Conservation (phyloP, 2,888 invertebrate species). For the Leptarthrus brevirostris region DNA sequence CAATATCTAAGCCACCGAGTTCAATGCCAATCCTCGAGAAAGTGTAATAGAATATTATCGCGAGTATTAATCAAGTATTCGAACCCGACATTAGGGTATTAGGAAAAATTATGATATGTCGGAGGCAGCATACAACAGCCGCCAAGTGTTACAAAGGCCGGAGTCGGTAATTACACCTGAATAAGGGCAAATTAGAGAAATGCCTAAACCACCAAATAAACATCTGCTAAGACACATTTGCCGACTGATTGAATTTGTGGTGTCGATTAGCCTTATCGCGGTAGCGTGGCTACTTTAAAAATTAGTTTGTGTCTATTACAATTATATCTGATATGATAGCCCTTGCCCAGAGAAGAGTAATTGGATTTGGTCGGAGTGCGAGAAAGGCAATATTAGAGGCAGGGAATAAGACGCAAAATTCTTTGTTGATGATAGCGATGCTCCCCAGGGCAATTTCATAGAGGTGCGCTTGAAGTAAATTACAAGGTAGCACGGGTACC, state of each 20-base stretch:
- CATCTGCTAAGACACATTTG: constrained; percentile 15
- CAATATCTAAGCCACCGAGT: constrained; percentile 1
- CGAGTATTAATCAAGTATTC: constrained; percentile 53
- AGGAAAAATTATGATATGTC: constrained; percentile 44
- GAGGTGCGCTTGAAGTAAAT: constrained; percentile 28
- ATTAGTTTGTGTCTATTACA: constrained; percentile 35
- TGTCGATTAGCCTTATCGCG: constrained; percentile 20
- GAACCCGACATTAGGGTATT: constrained; percentile 40
- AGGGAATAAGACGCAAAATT: constrained; percentile 6
- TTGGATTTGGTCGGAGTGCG: constrained; percentile 17
- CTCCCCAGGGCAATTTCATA: constrained; percentile 34
- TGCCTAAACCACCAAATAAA: constrained; percentile 19
- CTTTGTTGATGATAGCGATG: constrained; percentile 33
- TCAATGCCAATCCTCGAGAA: constrained; percentile 12
- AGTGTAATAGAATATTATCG: constrained; percentile 52
- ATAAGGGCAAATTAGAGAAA: constrained; percentile 30
- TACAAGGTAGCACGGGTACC: constrained; percentile 21
- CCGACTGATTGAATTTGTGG: constrained; percentile 19
- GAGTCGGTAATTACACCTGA: background rate
- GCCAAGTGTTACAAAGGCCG: constrained; percentile 5
- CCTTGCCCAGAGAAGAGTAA: constrained; percentile 16
- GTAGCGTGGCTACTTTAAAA: constrained; percentile 24
- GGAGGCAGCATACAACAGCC: constrained; percentile 7
- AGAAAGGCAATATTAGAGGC: constrained; percentile 1
- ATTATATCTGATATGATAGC: constrained; percentile 3